phyloP scores from a whole-genome alignment of 37 sponge, comb jelly and placozoan species.

The Mnemiopsis leidyi region DNA sequence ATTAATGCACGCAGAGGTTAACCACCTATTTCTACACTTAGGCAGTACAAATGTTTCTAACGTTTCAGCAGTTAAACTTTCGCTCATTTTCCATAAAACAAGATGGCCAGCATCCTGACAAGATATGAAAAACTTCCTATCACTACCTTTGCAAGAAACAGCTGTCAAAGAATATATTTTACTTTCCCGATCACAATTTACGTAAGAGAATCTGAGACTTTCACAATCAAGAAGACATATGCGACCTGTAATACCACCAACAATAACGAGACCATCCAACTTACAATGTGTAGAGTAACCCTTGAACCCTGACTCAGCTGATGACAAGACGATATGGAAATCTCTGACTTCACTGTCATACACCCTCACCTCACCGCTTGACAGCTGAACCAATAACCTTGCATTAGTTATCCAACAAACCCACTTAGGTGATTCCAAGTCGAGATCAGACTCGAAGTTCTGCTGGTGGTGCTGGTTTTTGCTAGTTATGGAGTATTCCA shows the following conservation, averaged over 20 bases:
- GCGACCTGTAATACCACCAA: background rate
- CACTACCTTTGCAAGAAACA: background rate
- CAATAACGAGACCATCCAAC: background rate
- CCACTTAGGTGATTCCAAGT: constrained; percentile 3
- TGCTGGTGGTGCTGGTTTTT: background rate
- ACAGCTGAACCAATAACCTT: background rate
- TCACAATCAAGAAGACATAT: background rate
- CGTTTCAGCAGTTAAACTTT: background rate
- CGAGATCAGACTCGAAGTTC: background rate
- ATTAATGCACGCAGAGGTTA: background rate
- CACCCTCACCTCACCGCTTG: background rate
- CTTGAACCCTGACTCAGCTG: background rate
- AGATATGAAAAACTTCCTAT: background rate
- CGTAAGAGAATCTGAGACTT: background rate
- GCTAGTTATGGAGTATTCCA: background rate
- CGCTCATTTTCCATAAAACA: background rate
- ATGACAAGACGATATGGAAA: background rate
- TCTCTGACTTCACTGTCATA: background rate
- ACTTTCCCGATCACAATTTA: background rate
- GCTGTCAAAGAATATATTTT: constrained; percentile 36
- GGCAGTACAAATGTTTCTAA: background rate
- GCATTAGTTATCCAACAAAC: background rate
- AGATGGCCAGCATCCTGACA: constrained; percentile 37
- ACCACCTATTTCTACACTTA: constrained; percentile 19
- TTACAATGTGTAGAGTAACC: constrained; percentile 4